Evolutionary conservation across 2,797 vertebrate species (phyloP).

Genomic region (Myotis findleyi): DNA sequence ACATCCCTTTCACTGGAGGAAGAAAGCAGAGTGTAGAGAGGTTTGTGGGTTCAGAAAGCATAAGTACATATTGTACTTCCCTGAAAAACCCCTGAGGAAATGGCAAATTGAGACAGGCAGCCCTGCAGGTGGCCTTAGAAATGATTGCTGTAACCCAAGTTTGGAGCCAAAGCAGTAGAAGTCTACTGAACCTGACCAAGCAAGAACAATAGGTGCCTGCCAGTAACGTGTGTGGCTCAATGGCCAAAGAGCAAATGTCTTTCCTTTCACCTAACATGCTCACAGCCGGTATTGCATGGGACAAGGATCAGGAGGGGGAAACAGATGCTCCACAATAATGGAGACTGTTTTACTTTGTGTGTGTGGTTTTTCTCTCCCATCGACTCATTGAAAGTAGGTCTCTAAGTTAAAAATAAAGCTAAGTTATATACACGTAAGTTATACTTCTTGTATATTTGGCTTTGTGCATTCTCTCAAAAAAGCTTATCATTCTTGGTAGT

Average conservation of each 20-base stretch:
- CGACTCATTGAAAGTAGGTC: background rate
- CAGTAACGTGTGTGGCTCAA: background rate
- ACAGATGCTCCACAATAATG: background rate
- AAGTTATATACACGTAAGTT: background rate
- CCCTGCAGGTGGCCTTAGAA: background rate
- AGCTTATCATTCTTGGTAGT: background rate
- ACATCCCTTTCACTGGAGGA: background rate
- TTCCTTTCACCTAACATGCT: background rate
- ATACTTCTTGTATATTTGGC: background rate
- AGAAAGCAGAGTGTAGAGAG: background rate
- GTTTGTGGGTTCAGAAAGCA: background rate
- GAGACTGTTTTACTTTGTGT: background rate
- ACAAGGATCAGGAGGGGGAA: background rate
- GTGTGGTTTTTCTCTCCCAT: background rate
- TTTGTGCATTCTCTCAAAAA: background rate
- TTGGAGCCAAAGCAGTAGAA: background rate
- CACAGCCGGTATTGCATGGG: background rate
- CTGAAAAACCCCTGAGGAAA: background rate
- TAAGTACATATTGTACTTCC: background rate
- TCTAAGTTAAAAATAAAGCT: conserved; percentile 48
- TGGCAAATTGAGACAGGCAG: background rate
- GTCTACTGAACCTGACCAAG: background rate
- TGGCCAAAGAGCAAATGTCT: background rate
- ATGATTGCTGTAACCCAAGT: background rate
- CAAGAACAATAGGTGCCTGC: background rate